Evolutionary conservation across 1,140 invertebrate genomes (phyloP).

Genomic region (Eumeta japonica): DNA sequence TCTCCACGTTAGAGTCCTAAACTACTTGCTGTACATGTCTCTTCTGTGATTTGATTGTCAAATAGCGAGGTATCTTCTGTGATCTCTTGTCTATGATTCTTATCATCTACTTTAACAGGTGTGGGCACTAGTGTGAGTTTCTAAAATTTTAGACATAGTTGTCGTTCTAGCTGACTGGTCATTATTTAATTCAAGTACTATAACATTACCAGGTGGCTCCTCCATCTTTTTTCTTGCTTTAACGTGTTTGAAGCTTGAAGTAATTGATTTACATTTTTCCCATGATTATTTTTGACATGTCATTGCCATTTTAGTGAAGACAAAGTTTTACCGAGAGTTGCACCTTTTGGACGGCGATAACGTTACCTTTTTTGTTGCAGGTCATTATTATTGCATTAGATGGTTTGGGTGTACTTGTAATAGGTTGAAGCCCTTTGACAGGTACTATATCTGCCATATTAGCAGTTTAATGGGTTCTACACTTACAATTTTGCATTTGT

Average conservation of each 20-base stretch:
- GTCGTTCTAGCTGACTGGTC: slow-evolving; percentile 43
- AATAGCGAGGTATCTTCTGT: slow-evolving; percentile 59
- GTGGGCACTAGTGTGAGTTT: slow-evolving; percentile 30
- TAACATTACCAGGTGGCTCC: slow-evolving; percentile 39
- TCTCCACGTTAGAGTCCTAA: slow-evolving; percentile 46
- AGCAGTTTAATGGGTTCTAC: slow-evolving; percentile 47
- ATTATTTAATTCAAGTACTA: slow-evolving; percentile 50
- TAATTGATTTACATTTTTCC: slow-evolving; percentile 50
- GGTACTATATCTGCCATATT: slow-evolving; percentile 48
- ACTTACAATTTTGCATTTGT: slow-evolving; percentile 35
- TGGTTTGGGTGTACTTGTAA: slow-evolving; percentile 32
- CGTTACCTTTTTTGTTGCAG: slow-evolving; percentile 39
- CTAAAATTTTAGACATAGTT: slow-evolving; percentile 47
- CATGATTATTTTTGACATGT: slow-evolving; percentile 55
- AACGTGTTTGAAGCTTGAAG: slow-evolving; percentile 32
- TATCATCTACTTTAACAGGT: slow-evolving; percentile 16
- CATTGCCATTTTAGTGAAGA: slow-evolving; percentile 48
- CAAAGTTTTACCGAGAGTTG: slow-evolving; percentile 43
- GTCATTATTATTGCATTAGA: slow-evolving; percentile 40
- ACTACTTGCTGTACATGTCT: slow-evolving; percentile 43
- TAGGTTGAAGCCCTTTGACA: slow-evolving; percentile 35
- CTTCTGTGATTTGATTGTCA: slow-evolving; percentile 42
- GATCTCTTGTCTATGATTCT: too few relatives aligned
- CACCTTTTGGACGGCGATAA: slow-evolving; percentile 51
- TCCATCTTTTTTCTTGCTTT: slow-evolving; percentile 36